Evolutionary conservation across 2,113 vertebrate species (phyloP).

Genomic region (Hirundichthys speculiger): DNA sequence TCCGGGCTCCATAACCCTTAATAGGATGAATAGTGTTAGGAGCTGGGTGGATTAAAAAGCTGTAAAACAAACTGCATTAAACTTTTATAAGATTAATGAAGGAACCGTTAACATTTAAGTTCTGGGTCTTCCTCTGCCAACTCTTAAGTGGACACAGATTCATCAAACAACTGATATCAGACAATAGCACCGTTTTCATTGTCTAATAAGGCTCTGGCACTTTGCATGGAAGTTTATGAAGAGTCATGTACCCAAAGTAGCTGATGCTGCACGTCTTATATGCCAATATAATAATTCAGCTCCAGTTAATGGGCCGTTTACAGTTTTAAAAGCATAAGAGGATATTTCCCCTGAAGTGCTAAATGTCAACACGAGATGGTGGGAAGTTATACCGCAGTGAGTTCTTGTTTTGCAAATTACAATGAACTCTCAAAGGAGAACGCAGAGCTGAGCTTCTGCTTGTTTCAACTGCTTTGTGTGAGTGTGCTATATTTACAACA

Average conservation of each 20-base stretch:
- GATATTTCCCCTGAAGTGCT: slow-evolving; percentile 12
- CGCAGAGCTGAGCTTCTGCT: neutral
- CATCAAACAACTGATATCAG: neutral
- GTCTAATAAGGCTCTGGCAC: neutral
- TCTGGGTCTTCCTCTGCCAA: neutral
- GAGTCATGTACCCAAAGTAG: neutral
- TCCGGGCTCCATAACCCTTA: neutral
- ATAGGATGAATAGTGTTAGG: neutral
- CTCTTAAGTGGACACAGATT: slow-evolving; percentile 7
- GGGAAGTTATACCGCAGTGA: slow-evolving; percentile 16
- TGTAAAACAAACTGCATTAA: neutral
- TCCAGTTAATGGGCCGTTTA: neutral
- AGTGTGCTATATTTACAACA: neutral
- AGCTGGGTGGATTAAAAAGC: neutral
- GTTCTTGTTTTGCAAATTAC: slow-evolving; percentile 24
- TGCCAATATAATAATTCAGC: slow-evolving; percentile 10
- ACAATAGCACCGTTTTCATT: neutral
- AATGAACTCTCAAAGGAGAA: slow-evolving; percentile 3
- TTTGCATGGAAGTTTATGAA: slow-evolving; percentile 2
- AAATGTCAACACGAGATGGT: slow-evolving; percentile 2
- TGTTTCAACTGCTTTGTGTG: neutral
- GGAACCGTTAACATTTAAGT: neutral
- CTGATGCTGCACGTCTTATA: slow-evolving; percentile 5
- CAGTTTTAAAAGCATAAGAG: neutral
- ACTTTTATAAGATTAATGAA: slow-evolving; percentile 2